Evolutionary conservation across 2,113 vertebrate species (phyloP), one percentile per base, ranked within the genome.

Genomic region (Trematocara macrostoma): DNA sequence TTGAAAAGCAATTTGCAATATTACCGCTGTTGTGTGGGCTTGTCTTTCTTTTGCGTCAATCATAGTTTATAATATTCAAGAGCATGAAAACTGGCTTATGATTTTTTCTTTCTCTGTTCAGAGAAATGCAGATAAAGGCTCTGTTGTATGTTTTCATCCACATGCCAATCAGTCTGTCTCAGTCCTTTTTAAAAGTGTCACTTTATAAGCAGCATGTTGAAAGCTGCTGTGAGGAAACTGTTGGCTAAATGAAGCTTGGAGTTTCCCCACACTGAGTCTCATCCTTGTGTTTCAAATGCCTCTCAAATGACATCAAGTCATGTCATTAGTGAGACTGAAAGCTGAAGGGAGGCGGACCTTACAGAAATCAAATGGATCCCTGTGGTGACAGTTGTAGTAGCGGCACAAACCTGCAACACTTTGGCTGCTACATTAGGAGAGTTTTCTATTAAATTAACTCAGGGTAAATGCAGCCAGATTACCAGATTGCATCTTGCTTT

Each of bases 301-400:
- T 82, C 71, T 76, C 29, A 76, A 76, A 29, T 49, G 88, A 90
- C 84, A 91, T 69, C 12, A 8, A 85, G 82, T 81, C 59, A 14
- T 88, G 78, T 88, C 90, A 89, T 91, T 92, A 94, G 88, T 85
- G 84, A 11, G n/a, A 84, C 82, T 82, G 76, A 83, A 86, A 81
- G 84, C 88, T 2, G 64, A 12, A 81, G 57, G 79, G 81, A 88
- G 87, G 86, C 18, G 40, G 82, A 81, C 74, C 38, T 56, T 31
- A 7, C 11, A 42, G 79, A 85, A 88, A 92, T 84, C 52, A 90
- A 79, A 86, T 51, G 76, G 79, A 80, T 88, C 81, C 92, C 90
- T 79, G 57, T 0, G 11, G 86, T 78, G 91, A 84, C 85, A 86
- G 78, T 59, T 85, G 71, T 4, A 51, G 42, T 67, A 40, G 42